Evolutionary conservation across 2,797 vertebrate genomes (phyloP).

Genomic region (Heteromormyrus szaboi): DNA sequence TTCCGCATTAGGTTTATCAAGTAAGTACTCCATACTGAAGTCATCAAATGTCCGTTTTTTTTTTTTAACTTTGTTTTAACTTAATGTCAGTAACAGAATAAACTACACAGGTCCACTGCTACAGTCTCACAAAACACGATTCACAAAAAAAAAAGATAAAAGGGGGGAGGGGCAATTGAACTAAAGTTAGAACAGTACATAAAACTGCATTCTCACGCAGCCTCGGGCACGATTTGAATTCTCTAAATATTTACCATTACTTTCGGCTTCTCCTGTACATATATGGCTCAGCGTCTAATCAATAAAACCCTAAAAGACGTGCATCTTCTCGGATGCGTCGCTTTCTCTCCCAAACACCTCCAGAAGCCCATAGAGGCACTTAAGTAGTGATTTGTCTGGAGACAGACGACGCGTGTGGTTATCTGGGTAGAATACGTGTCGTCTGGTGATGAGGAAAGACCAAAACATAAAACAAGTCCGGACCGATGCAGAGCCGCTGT

Average conservation of each 20-base stretch:
- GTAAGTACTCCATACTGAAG: neutral
- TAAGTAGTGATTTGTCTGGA: neutral
- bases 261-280: neutral
- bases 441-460: neutral
- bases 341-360: neutral
- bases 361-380: neutral
- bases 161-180: neutral
- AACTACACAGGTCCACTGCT: neutral
- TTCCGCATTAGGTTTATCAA: neutral
- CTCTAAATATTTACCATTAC: neutral
- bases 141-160: neutral
- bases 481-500: neutral
- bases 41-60: neutral
- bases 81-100: neutral
- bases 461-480: conserved; percentile 8
- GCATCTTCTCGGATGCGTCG: neutral
- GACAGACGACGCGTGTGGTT: neutral
- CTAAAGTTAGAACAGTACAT: neutral
- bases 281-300: neutral
- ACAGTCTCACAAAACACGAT: neutral
- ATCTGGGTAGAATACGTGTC: neutral
- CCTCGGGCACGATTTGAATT: neutral
- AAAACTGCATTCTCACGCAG: neutral
- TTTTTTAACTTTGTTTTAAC: neutral
- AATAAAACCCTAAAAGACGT: neutral